Percentiles rank a stretch among this genome's conserved stretches.
phyloP scores from a whole-genome alignment of 2,113 vertebrate genomes.

The Notothenia coriiceps region DNA sequence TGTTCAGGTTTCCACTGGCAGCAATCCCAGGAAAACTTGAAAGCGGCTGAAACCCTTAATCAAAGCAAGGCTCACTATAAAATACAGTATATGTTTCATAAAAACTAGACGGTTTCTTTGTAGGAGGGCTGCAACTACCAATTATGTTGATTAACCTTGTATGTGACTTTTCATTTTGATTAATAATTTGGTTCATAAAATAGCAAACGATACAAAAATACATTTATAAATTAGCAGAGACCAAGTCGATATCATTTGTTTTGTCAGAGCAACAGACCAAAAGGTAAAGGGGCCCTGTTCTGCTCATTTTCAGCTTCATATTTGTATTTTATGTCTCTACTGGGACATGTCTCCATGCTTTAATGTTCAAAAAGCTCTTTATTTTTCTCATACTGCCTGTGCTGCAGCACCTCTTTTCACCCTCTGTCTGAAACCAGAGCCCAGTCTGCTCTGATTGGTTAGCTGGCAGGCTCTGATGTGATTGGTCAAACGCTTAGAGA shows the following conservation, averaged over 20 bases:
- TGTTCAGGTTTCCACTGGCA: constrained; percentile 22
- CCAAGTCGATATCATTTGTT: neutral
- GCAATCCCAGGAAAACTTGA: neutral
- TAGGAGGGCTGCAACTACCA: neutral
- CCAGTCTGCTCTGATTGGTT: too few relatives aligned
- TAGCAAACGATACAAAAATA: neutral
- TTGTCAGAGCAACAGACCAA: neutral
- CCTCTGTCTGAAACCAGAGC: too few relatives aligned
- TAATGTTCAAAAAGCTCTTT: too few relatives aligned
- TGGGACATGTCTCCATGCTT: too few relatives aligned
- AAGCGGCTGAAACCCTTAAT: neutral
- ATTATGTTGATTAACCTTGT: neutral
- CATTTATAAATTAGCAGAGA: neutral
- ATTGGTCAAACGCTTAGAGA: too few relatives aligned
- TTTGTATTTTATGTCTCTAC: too few relatives aligned
- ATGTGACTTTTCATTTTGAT: neutral
- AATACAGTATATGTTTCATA: neutral
- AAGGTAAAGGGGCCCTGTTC: too few relatives aligned
- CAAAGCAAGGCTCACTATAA: neutral
- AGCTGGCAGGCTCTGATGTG: too few relatives aligned
- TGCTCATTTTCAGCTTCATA: too few relatives aligned
- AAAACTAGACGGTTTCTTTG: neutral
- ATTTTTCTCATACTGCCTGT: too few relatives aligned
- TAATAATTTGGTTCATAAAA: neutral
- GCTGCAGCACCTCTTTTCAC: too few relatives aligned